These are phyloP conservation scores for Melinaea menophilus DNA, from an alignment of 2,888 invertebrate genomes.

Conservation along the genomic window DNA sequence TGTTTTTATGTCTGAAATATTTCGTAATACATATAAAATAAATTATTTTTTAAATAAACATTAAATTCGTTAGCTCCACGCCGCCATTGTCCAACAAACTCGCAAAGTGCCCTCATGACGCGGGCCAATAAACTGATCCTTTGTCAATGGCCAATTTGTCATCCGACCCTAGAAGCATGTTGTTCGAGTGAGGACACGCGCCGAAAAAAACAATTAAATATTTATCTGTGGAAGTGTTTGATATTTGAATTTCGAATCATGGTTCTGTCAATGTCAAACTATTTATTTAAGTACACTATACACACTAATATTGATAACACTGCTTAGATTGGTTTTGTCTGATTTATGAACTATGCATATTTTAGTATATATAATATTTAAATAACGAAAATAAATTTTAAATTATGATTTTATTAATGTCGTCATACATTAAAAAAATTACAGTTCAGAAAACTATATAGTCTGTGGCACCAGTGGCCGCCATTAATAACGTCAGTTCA, in stretches of 20 bases:
- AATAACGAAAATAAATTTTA: too few species aligned
- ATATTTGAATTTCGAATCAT: constrained; percentile 26
- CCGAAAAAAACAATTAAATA: constrained; percentile 65
- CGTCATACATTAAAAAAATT: not conserved
- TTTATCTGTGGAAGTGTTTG: constrained; percentile 47
- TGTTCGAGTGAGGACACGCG: constrained; percentile 66
- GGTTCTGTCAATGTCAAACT: not conserved
- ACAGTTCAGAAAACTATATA: constrained; percentile 15
- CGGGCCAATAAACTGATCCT: constrained; percentile 72
- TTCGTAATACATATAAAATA: too few species aligned
- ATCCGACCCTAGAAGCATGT: constrained; percentile 57
- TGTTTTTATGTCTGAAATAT: too few species aligned
- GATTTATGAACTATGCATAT: not conserved
- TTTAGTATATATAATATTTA: too few species aligned
- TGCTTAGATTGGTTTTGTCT: not conserved
- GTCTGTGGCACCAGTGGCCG: constrained; percentile 25
- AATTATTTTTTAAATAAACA: not conserved
- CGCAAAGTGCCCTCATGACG: constrained; percentile 70
- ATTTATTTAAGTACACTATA: not conserved
- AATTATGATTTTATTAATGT: too few species aligned
- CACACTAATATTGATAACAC: not conserved
- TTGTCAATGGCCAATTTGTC: constrained; percentile 72
- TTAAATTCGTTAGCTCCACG: constrained; percentile 29
- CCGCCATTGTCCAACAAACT: constrained; percentile 42
- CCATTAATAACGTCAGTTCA: constrained; percentile 27